phyloP scores from a whole-genome alignment of 1,140 invertebrate genomes.

The Metopolophium dirhodum region DNA sequence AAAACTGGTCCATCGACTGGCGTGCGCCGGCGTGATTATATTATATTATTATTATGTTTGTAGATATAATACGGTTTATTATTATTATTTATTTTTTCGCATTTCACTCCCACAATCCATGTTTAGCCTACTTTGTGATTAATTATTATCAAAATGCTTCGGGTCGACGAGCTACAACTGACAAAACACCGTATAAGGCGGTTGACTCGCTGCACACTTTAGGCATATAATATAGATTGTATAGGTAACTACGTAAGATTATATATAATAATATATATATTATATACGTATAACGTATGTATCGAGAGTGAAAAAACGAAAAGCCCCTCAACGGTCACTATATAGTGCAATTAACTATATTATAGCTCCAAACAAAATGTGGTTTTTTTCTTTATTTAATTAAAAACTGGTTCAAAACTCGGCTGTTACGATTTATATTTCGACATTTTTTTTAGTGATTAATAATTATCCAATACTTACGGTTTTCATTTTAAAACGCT shows the following conservation, averaged over 20 bases:
- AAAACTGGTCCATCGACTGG: conserved; percentile 26
- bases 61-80: neutral
- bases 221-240: neutral
- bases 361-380: neutral
- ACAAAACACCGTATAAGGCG: conserved; percentile 31
- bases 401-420: neutral
- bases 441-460: neutral
- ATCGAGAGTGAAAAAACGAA: neutral
- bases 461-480: neutral
- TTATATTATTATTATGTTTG: neutral
- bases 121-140: conserved; percentile 9
- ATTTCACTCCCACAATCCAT: conserved; percentile 40
- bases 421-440: neutral
- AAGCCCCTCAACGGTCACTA: neutral
- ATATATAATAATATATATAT: neutral
- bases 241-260: neutral
- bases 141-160: conserved; percentile 27
- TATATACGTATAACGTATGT: neutral
- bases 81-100: neutral
- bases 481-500: neutral
- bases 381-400: neutral
- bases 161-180: neutral
- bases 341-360: neutral
- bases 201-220: neutral
- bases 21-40: neutral